phyloP scores from a whole-genome alignment of 2,797 vertebrate species.

The Cossypha heuglini region DNA sequence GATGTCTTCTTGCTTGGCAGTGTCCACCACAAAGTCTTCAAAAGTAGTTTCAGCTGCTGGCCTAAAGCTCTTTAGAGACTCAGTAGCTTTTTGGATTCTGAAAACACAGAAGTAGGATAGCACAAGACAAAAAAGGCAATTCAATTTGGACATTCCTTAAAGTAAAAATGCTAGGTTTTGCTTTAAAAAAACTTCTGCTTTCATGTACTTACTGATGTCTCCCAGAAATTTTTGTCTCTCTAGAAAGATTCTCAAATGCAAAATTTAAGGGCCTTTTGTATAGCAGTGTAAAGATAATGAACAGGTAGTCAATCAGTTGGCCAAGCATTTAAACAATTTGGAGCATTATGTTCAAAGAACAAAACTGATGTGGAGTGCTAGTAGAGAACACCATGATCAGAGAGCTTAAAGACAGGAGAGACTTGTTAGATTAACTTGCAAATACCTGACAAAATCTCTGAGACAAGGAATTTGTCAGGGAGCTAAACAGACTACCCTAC shows the following conservation, averaged over 20 bases:
- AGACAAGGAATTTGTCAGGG: not conserved
- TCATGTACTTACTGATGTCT: not conserved
- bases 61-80: slow-evolving; percentile 90
- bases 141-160: not conserved
- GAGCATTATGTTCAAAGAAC: not conserved
- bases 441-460: not conserved
- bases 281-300: not conserved
- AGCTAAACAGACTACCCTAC: not conserved
- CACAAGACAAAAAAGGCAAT: not conserved
- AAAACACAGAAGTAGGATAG: not conserved
- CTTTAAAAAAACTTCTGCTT: not conserved
- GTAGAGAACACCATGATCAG: not conserved
- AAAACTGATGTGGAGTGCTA: not conserved
- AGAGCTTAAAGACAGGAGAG: not conserved
- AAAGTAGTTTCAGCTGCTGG: slow-evolving; percentile 89
- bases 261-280: not conserved
- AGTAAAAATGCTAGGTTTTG: not conserved
- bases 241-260: not conserved
- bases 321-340: not conserved
- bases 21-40: slow-evolving; percentile 90
- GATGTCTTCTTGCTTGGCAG: slow-evolving; percentile 84
- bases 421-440: not conserved
- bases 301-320: not conserved
- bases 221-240: not conserved
- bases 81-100: slow-evolving; percentile 95